phyloP scores from a whole-genome alignment of 2,888 invertebrate species.

The Thymelicus sylvestris region DNA sequence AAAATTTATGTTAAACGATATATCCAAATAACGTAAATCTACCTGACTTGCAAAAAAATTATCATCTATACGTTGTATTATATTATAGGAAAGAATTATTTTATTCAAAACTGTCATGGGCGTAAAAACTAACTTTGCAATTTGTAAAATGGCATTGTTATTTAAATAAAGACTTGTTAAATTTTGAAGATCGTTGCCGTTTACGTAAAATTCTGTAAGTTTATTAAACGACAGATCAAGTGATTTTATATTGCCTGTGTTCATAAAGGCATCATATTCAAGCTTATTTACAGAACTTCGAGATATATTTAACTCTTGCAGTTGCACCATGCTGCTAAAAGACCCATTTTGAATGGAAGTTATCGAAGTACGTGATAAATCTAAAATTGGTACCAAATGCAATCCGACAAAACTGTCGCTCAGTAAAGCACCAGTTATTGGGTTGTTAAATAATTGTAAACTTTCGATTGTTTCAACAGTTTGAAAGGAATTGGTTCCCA shows the following conservation, averaged over 20 bases:
- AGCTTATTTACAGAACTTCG: constrained; percentile 55
- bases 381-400: constrained; percentile 57
- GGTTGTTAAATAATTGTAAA: constrained; percentile 63
- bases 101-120: constrained; percentile 50
- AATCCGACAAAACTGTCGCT: constrained; percentile 61
- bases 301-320: constrained; percentile 63
- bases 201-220: constrained; percentile 56
- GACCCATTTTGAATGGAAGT: constrained; percentile 59
- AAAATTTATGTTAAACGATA: constrained; percentile 61
- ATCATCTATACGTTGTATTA: constrained; percentile 48
- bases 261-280: constrained; percentile 59
- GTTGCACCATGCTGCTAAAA: constrained; percentile 58
- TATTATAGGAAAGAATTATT: constrained; percentile 56
- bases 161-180: constrained; percentile 55
- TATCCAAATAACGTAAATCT: constrained; percentile 55
- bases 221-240: constrained; percentile 67
- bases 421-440: constrained; percentile 55
- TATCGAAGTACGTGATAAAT: constrained; percentile 60
- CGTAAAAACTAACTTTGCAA: constrained; percentile 49
- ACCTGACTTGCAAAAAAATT: constrained; percentile 51
- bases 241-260: constrained; percentile 55
- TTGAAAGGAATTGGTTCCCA: constrained; percentile 57
- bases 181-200: constrained; percentile 55
- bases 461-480: constrained; percentile 54
- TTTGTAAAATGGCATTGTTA: constrained; percentile 56